Conservation (phyloP, 2,888 invertebrate species). For the Cynaeus angustus region DNA sequence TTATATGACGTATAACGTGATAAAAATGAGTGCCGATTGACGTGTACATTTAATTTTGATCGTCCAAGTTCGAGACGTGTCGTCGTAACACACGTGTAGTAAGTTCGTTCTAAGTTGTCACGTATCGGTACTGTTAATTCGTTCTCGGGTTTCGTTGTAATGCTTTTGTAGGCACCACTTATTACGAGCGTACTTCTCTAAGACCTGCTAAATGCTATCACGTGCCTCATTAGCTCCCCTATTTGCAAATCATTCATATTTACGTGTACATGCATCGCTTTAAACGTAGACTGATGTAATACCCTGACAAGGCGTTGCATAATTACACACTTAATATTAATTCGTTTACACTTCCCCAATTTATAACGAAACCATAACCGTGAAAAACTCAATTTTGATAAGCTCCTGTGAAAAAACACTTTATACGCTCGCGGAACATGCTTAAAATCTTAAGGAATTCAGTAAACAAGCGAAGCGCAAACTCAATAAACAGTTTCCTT, state of each 20-base stretch:
- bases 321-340: constrained; percentile 50
- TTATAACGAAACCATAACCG: constrained; percentile 33
- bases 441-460: constrained; percentile 39
- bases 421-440: constrained; percentile 29
- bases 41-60: constrained; percentile 28
- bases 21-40: constrained; percentile 27
- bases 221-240: constrained; percentile 52
- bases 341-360: constrained; percentile 39
- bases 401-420: constrained; percentile 30
- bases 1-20: not conserved
- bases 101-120: constrained; percentile 45
- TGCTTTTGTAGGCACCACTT: constrained; percentile 45
- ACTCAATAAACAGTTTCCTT: constrained; percentile 43
- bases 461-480: constrained; percentile 38
- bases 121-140: constrained; percentile 49
- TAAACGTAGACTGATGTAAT: constrained; percentile 48
- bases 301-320: constrained; percentile 45
- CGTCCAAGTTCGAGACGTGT: constrained; percentile 18
- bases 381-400: constrained; percentile 39
- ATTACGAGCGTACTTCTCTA: constrained; percentile 45
- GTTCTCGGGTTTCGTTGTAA: constrained; percentile 44
- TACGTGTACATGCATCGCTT: constrained; percentile 48
- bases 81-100: constrained; percentile 27
- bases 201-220: constrained; percentile 50
- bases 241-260: constrained; percentile 51